Evolutionary conservation across 92 coral and sea anemone species (phyloP).

Genomic region (Parazoanthus darwini): DNA sequence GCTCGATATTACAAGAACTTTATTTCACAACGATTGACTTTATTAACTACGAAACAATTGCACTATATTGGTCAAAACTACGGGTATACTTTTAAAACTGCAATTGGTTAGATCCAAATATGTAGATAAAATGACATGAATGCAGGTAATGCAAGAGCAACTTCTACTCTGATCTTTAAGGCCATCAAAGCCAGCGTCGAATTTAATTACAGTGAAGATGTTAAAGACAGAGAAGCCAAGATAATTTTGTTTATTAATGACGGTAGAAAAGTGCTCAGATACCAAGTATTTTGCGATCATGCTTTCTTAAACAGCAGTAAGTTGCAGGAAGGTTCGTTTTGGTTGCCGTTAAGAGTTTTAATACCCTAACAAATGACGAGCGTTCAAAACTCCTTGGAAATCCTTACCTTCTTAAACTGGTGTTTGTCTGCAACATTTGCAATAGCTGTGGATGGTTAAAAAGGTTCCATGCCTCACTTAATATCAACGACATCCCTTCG

Average conservation of each 20-base stretch:
- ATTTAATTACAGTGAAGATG: neutral
- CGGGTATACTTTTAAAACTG: too few species aligned
- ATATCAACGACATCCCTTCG: neutral
- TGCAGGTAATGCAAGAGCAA: neutral
- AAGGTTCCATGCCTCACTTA: neutral
- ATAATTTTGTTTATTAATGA: too few species aligned
- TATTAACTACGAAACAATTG: neutral
- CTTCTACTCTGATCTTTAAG: neutral
- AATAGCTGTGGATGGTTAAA: neutral
- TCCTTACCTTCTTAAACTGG: slow-evolving; percentile 12
- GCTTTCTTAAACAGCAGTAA: neutral
- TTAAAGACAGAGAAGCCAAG: neutral
- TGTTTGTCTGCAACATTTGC: neutral
- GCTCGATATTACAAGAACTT: neutral
- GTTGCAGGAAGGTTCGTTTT: neutral
- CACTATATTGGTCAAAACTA: neutral
- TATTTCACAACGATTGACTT: neutral
- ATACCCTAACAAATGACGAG: neutral
- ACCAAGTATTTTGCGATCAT: too few species aligned
- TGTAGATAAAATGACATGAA: neutral
- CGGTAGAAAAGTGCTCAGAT: too few species aligned
- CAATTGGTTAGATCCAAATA: neutral
- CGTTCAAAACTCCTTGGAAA: slow-evolving; percentile 1
- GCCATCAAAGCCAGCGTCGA: neutral
- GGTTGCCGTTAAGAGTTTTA: neutral